Evolutionary conservation across 2,113 vertebrate genomes (phyloP), one percentile per base, ranked within the genome.

Genomic region (Panthera leo): DNA sequence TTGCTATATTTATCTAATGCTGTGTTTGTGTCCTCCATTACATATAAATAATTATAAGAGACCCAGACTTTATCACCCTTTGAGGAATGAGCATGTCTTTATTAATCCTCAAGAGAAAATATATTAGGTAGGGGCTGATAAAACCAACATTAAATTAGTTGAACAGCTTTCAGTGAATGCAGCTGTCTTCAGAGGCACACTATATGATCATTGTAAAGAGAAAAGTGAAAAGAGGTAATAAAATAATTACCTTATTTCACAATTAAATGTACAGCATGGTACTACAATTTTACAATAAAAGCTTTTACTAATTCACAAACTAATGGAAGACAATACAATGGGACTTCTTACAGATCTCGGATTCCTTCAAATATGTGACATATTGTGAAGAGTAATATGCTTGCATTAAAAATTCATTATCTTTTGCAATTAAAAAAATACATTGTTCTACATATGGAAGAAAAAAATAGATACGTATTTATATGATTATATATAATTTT

Each of bases 11-110:
- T 96, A 92, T 80, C 85, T 88, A 61, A 71, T 71, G 13, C 27
- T 61, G 6, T 89, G 42, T 58, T 85, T 85, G 25, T 95, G 34
- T 55, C 84, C 39, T 82, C 45, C 39, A 82, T 36, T 92, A 78
- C 84, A 89, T 86, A 93, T 80, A 91, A 86, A 90, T 92, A 42
- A 92, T 93, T 93, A 82, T 76, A 85, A 92, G 16, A 89, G 42
- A 82, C 16, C 16, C 73, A 53, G 21, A 71, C 36, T 78, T 90
- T 89, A 70, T 68, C 36, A 87, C 23, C 27, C 12, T 92, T 42
- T 48, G 68, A 95, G 63, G 21, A 67, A 61, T 58, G 36, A 87
- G 29, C 13, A 61, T 63, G 36, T 11, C 61, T 83, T 96, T 85
- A 68, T 92, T 78, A 94, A 92, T 85, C n/a, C 55, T 84, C 9